These are phyloP conservation scores for Dermatophagoides farinae DNA, from an alignment of 1,140 invertebrate species.

Conservation along the genomic window DNA sequence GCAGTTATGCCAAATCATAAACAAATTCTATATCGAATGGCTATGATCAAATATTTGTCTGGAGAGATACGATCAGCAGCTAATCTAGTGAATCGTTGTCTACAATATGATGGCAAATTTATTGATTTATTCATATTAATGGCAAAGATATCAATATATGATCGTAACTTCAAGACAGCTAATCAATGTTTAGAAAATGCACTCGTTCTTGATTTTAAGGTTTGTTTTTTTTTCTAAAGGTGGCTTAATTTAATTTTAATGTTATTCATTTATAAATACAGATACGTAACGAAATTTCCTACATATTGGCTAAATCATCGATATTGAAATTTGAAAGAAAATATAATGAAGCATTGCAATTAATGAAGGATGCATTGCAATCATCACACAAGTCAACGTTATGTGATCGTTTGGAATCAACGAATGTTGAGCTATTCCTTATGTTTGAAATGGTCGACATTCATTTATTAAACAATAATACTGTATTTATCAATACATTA, in stretches of 20 bases:
- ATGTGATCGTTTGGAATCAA: neutral
- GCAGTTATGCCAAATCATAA: slow-evolving; percentile 60
- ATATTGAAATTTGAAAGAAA: slow-evolving; percentile 56
- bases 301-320: slow-evolving; percentile 61
- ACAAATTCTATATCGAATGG: slow-evolving; percentile 46
- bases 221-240: slow-evolving; percentile 19
- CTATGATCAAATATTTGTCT: slow-evolving; percentile 53
- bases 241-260: neutral
- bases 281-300: slow-evolving; percentile 66
- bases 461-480: slow-evolving; percentile 43
- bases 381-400: slow-evolving; percentile 19
- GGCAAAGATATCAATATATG: slow-evolving; percentile 42
- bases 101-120: slow-evolving; percentile 50
- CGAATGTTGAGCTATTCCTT: slow-evolving; percentile 41
- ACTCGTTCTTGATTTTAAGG: slow-evolving; percentile 72
- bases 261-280: slow-evolving; percentile 19
- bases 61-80: slow-evolving; percentile 23
- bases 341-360: slow-evolving; percentile 47
- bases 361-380: slow-evolving; percentile 43
- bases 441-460: slow-evolving; percentile 68
- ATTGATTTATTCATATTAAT: slow-evolving; percentile 63
- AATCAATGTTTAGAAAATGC: slow-evolving; percentile 64
- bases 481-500: slow-evolving; percentile 24
- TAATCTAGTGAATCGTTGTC: slow-evolving; percentile 40
- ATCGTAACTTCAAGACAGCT: slow-evolving; percentile 52